Evolutionary conservation across 2,113 vertebrate species (phyloP).

Genomic region (Perca fluviatilis): DNA sequence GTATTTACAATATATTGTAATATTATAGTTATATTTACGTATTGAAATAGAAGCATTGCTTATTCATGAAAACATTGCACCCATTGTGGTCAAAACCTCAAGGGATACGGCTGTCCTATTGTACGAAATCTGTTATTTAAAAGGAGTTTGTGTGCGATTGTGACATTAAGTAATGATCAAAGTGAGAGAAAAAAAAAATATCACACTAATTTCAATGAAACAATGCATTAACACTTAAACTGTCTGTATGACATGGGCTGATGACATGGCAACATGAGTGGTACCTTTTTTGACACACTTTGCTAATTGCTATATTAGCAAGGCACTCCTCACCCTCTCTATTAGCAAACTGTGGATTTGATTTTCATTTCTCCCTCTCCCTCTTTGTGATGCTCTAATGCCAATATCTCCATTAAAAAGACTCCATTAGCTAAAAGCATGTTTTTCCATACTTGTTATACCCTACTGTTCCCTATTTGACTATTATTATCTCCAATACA

Average conservation of each 20-base stretch:
- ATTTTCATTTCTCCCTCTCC: constrained; percentile 49
- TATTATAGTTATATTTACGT: not conserved
- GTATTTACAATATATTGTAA: not conserved
- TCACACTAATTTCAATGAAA: constrained; percentile 20
- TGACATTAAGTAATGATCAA: not conserved
- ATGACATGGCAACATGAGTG: constrained; percentile 28
- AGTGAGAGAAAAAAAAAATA: not conserved
- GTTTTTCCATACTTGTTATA: constrained; percentile 53
- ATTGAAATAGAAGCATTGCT: not conserved
- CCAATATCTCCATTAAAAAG: constrained; percentile 49
- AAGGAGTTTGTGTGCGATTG: not conserved
- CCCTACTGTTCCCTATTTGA: constrained; percentile 83
- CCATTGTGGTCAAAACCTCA: not conserved
- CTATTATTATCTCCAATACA: constrained; percentile 88
- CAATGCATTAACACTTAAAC: constrained; percentile 2
- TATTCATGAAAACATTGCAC: not conserved
- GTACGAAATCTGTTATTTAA: not conserved
- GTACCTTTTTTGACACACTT: constrained; percentile 26
- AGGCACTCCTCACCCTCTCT: not conserved
- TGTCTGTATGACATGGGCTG: constrained; percentile 18
- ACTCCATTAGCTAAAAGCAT: constrained; percentile 73
- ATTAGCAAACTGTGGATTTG: constrained; percentile 45
- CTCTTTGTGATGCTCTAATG: constrained; percentile 39
- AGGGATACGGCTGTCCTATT: not conserved
- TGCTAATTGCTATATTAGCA: constrained; percentile 17